These are phyloP conservation scores for Cephalopholis sonnerati DNA, from an alignment of 2,113 vertebrate genomes.

Conservation along the genomic window DNA sequence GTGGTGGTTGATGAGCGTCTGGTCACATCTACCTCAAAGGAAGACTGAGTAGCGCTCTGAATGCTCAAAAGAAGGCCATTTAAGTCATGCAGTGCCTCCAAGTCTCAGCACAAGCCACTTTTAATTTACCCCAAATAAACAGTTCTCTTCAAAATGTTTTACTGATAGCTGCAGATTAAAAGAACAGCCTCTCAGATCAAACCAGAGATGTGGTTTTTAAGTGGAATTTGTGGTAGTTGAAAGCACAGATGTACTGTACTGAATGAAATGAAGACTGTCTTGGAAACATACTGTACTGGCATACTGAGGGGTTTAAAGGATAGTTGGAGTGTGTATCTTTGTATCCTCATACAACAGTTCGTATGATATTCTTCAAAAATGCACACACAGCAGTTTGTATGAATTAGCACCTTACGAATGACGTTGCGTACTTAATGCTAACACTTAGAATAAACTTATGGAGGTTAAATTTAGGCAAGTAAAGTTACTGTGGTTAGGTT, in stretches of 20 bases:
- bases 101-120: slow-evolving; percentile 18
- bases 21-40: slow-evolving; percentile 38
- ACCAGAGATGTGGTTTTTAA: slow-evolving; percentile 40
- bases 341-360: too few relatives aligned
- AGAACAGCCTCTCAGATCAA: neutral
- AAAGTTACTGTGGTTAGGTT: too few relatives aligned
- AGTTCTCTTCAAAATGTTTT: slow-evolving; percentile 20
- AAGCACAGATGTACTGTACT: slow-evolving; percentile 46
- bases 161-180: slow-evolving; percentile 38
- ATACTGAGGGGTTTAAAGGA: slow-evolving; percentile 12
- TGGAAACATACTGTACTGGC: neutral
- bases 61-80: slow-evolving; percentile 6
- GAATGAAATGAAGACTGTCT: slow-evolving; percentile 8
- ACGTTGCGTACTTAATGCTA: too few relatives aligned
- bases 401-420: too few relatives aligned
- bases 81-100: neutral
- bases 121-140: slow-evolving; percentile 26
- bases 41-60: slow-evolving; percentile 18
- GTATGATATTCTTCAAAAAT: too few relatives aligned
- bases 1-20: slow-evolving; percentile 53
- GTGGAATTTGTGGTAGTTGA: slow-evolving; percentile 38
- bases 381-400: too few relatives aligned
- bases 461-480: too few relatives aligned
- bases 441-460: too few relatives aligned
- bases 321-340: neutral